Evolutionary conservation across 2,113 vertebrate species (phyloP).

Genomic region (Prochilodus magdalenae): DNA sequence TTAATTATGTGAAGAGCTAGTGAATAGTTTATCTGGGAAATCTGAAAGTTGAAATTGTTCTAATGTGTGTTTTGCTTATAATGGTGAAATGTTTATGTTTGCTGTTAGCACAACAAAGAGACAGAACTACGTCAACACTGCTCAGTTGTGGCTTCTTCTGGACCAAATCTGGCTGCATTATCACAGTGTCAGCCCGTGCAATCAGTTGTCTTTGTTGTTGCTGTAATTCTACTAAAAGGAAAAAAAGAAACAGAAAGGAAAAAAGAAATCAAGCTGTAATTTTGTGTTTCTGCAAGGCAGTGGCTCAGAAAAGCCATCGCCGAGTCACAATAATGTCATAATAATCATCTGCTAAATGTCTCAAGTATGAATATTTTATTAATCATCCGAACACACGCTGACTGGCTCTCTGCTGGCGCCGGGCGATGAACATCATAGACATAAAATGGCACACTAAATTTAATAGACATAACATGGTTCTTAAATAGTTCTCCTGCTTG

Average conservation of each 20-base stretch:
- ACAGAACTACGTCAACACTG: neutral
- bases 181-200: neutral
- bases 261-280: neutral
- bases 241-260: no score
- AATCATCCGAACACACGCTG: conserved; percentile 38
- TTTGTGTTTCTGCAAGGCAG: neutral
- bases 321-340: conserved; percentile 40
- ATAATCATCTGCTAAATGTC: conserved; percentile 44
- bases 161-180: neutral
- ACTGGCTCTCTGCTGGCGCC: conserved; percentile 15
- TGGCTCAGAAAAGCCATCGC: neutral
- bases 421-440: conserved; percentile 1
- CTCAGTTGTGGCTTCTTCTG: neutral
- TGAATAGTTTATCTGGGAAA: no score
- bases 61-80: neutral
- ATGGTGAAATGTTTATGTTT: neutral
- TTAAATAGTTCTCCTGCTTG: neutral
- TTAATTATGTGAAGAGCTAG: no score
- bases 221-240: neutral
- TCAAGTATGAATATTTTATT: conserved; percentile 49
- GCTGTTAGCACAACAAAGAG: no score
- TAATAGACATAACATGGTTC: no score
- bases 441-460: neutral
- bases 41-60: no score
- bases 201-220: conserved; percentile 4